Evolutionary conservation across 2,797 vertebrate genomes (phyloP).

Genomic region (Muscicapa comitata): DNA sequence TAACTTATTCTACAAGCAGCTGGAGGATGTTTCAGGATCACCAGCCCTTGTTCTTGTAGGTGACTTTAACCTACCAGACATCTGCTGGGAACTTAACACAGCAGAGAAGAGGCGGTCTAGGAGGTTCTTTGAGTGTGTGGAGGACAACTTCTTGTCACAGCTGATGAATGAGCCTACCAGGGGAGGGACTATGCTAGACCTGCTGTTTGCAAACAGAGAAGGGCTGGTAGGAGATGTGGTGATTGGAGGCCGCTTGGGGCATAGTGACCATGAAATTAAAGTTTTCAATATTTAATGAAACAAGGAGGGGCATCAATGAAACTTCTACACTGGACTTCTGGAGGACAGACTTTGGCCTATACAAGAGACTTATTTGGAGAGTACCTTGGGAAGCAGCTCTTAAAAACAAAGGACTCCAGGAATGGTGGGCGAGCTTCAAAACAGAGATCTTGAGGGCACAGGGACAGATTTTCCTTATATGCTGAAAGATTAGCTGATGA

Average conservation of each 20-base stretch:
- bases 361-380: background rate
- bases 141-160: background rate
- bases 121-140: background rate
- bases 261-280: background rate
- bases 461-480: background rate
- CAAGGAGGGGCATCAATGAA: background rate
- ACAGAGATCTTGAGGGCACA: background rate
- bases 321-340: background rate
- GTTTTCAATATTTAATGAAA: background rate
- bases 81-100: too few species aligned
- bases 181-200: background rate
- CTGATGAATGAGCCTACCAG: background rate
- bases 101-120: too few species aligned
- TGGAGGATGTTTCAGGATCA: too few species aligned
- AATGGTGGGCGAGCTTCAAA: background rate
- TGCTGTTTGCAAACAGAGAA: background rate
- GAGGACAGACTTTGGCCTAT: background rate
- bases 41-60: too few species aligned
- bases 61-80: too few species aligned
- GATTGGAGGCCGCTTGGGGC: background rate
- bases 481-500: background rate
- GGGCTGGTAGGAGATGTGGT: background rate
- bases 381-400: background rate
- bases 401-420: background rate
- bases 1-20: too few species aligned